Percentiles rank a stretch among this genome's conserved stretches.
Conservation (phyloP, 2,113 vertebrate species). For the Hippocampus guttulatus region DNA sequence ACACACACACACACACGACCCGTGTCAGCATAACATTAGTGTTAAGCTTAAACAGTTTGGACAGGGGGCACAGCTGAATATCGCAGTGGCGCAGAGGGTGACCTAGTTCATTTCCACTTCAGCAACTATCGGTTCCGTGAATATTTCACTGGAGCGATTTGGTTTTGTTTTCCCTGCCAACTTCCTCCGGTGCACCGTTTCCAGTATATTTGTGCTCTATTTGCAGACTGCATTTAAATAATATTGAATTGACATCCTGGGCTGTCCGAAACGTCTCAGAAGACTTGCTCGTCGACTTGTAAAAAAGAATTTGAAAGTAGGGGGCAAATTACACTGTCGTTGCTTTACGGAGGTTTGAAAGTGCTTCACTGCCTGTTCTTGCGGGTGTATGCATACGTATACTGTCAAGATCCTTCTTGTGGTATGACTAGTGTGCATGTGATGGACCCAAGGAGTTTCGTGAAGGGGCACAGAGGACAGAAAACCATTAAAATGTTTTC, state of each 20-base stretch:
- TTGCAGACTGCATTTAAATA: constrained; percentile 6
- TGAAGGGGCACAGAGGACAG: constrained; percentile 47
- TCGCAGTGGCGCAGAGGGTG: constrained; percentile 44
- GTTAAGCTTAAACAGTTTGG: constrained; percentile 47
- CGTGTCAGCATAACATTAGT: constrained; percentile 44
- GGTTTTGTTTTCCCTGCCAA: constrained; percentile 10
- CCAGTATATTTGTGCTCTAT: constrained; percentile 1
- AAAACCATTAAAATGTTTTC: constrained; percentile 73
- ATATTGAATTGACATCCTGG: constrained; percentile 3
- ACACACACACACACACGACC: constrained; percentile 29
- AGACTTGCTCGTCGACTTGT: constrained; percentile 24
- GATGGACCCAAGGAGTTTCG: constrained; percentile 32
- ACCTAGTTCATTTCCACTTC: constrained; percentile 54
- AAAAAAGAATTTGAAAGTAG: constrained; percentile 32
- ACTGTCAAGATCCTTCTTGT: constrained; percentile 47
- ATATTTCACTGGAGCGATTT: constrained; percentile 26
- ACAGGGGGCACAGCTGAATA: constrained; percentile 57
- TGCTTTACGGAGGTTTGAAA: background rate
- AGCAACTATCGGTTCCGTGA: constrained; percentile 22
- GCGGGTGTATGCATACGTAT: constrained; percentile 17
- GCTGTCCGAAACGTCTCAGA: background rate
- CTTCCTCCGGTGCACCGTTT: background rate
- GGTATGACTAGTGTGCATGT: constrained; percentile 37
- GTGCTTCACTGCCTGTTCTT: background rate
- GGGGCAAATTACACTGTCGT: constrained; percentile 28